Evolutionary conservation across 2,888 invertebrate species (phyloP).

Genomic region (Camptogramma bilineatum): DNA sequence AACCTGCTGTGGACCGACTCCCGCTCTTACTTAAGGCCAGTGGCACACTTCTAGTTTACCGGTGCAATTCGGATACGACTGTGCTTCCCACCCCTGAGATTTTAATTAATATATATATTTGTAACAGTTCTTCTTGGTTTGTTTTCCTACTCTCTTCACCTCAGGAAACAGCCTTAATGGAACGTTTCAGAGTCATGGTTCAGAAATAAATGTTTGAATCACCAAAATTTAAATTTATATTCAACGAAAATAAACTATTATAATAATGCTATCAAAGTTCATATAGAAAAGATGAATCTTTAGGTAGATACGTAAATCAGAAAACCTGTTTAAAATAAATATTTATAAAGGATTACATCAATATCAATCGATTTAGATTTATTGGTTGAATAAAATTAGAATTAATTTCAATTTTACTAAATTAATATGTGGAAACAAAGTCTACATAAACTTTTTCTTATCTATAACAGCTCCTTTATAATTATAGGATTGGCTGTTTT

Average conservation of each 20-base stretch:
- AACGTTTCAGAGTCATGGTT: not conserved
- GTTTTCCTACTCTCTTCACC: too few species aligned
- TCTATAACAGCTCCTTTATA: conserved; percentile 16
- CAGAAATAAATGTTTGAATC: not conserved
- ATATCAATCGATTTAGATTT: conserved; percentile 27
- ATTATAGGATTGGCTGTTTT: not conserved
- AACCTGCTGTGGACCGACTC: too few species aligned
- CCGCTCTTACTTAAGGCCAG: too few species aligned
- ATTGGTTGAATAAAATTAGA: conserved; percentile 24
- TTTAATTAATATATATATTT: too few species aligned
- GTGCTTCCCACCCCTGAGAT: too few species aligned
- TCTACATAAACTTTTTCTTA: conserved; percentile 1
- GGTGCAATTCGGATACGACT: too few species aligned
- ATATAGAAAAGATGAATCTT: not conserved
- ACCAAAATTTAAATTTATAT: not conserved
- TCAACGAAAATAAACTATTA: not conserved
- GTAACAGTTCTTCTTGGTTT: too few species aligned
- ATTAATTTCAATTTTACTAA: conserved; percentile 28
- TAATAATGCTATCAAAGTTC: not conserved
- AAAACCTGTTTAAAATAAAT: conserved; percentile 16
- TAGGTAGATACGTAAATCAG: conserved; percentile 8
- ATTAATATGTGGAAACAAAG: conserved; percentile 22
- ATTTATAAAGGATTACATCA: conserved; percentile 23
- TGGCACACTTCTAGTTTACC: too few species aligned
- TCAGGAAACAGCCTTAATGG: too few species aligned